Conservation (phyloP, 2,888 invertebrate species). For the Teleiodes luculella region DNA sequence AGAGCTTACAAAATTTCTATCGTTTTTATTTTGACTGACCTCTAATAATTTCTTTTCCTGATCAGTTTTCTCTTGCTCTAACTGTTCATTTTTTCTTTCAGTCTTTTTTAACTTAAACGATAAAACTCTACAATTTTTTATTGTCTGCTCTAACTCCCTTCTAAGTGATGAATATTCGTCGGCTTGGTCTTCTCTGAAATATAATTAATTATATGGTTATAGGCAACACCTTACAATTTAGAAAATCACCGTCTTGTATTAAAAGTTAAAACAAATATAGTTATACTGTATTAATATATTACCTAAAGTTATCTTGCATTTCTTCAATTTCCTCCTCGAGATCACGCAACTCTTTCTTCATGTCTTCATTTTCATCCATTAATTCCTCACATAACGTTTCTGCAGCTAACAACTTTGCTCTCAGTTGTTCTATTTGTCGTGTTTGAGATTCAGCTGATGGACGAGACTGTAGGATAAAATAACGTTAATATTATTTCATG, state of each 20-base stretch:
- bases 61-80: conserved; percentile 91
- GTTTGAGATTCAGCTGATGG: conserved; percentile 79
- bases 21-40: conserved; percentile 35
- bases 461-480: conserved; percentile 45
- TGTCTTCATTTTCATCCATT: conserved; percentile 97
- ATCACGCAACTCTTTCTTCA: conserved; percentile 94
- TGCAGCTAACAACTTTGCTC: conserved; percentile 91
- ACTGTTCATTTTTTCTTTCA: conserved; percentile 91
- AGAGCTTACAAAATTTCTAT: not conserved
- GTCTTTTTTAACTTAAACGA: conserved; percentile 98
- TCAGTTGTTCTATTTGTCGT: conserved; percentile 83
- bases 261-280: not conserved
- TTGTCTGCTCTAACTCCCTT: conserved; percentile 96
- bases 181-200: conserved; percentile 93
- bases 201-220: too few species aligned
- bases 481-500: not conserved
- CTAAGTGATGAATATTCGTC: conserved; percentile 96
- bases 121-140: conserved; percentile 98
- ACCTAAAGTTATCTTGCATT: conserved; percentile 97
- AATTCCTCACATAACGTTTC: conserved; percentile 95
- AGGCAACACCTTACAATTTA: too few species aligned
- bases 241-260: conserved; percentile 1
- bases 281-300: conserved; percentile 11
- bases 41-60: conserved; percentile 82
- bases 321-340: conserved; percentile 99